These are phyloP conservation scores for Chrysaora quinquecirrha DNA, from an alignment of 30 jellyfish, hydroid and myxozoan species.

Conservation along the genomic window DNA sequence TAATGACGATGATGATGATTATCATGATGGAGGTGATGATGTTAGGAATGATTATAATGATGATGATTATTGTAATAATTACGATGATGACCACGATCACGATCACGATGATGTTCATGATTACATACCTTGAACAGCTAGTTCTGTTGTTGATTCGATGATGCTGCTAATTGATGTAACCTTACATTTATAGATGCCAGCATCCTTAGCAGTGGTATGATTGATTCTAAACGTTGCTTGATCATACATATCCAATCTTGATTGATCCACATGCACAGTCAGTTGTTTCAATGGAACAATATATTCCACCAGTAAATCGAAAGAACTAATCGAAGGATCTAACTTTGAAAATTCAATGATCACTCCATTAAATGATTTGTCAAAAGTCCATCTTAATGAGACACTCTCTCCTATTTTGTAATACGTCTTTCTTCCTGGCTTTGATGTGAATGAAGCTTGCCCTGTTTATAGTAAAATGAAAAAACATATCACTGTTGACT, in stretches of 20 bases:
- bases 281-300: neutral
- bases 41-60: no score
- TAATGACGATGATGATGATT: no score
- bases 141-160: neutral
- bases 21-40: no score
- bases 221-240: neutral
- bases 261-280: neutral
- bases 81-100: no score
- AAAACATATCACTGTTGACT: no score
- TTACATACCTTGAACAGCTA: neutral
- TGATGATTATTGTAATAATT: no score
- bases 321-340: neutral
- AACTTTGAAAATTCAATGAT: neutral
- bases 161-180: neutral
- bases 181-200: neutral
- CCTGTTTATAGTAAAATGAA: no score
- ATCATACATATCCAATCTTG: neutral
- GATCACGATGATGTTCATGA: no score
- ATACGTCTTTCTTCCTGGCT: neutral
- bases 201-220: neutral
- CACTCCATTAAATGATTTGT: neutral
- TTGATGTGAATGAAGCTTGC: neutral
- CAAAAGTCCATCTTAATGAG: neutral
- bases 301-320: neutral
- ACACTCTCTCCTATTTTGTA: neutral